Conservation (phyloP, 2,113 vertebrate genomes). For the Epinephelus lanceolatus region DNA sequence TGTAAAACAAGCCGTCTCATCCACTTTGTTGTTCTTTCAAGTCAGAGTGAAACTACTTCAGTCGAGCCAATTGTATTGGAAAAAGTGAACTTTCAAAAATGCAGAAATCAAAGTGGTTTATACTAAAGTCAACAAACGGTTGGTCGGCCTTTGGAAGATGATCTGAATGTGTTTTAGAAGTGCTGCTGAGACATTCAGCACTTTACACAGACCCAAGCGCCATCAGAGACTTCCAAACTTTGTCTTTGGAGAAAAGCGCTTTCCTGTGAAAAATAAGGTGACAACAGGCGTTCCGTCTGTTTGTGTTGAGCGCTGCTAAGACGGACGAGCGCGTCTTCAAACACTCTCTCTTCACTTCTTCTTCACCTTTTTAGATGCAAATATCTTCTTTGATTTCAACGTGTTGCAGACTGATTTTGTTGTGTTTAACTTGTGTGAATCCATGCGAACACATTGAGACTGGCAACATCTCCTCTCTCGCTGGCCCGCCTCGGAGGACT, state of each 20-base stretch:
- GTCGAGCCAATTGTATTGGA: constrained; percentile 5
- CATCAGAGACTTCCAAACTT: not conserved
- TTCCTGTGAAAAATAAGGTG: constrained; percentile 80
- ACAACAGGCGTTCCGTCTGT: constrained; percentile 15
- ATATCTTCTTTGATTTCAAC: not conserved
- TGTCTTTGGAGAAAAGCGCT: constrained; percentile 85
- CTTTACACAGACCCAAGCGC: constrained; percentile 80
- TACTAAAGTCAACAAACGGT: constrained; percentile 35
- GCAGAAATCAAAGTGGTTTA: constrained; percentile 13
- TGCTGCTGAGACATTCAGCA: constrained; percentile 89
- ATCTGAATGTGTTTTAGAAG: constrained; percentile 83
- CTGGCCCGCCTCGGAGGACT: constrained; percentile 23
- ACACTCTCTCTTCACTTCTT: not conserved
- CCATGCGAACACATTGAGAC: constrained; percentile 1
- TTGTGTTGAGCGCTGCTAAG: not conserved
- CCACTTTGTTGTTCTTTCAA: not conserved
- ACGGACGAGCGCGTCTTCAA: not conserved
- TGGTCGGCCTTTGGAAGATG: constrained; percentile 62
- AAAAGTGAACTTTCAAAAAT: constrained; percentile 22
- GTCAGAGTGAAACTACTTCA: not conserved
- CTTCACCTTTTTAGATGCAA: not conserved
- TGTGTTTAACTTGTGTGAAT: constrained; percentile 42
- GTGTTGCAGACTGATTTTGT: constrained; percentile 20
- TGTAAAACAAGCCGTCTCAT: not conserved
- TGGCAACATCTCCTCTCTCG: not conserved